These are phyloP conservation scores for Drosophila pandora DNA, from an alignment of 1,140 invertebrate genomes.

Conservation along the genomic window DNA sequence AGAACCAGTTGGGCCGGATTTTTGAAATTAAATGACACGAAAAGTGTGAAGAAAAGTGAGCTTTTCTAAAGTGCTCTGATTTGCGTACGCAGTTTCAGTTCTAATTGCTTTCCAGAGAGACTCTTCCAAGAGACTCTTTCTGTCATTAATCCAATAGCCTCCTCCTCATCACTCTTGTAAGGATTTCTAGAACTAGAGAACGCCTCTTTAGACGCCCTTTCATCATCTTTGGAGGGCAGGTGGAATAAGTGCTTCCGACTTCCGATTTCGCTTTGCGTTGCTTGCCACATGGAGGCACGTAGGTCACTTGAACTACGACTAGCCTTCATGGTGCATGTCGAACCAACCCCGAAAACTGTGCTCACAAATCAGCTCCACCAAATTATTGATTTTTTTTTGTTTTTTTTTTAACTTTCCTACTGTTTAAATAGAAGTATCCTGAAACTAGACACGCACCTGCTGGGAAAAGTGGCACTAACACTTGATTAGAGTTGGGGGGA, in stretches of 20 bases:
- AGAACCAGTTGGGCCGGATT: slow-evolving; percentile 47
- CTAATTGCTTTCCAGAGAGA: no score
- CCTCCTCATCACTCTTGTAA: no score
- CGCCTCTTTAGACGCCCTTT: no score
- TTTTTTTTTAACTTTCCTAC: neutral
- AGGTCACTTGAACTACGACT: neutral
- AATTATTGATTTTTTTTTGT: neutral
- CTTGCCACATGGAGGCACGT: neutral
- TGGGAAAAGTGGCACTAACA: neutral
- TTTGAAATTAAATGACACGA: slow-evolving; percentile 45
- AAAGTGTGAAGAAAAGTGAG: slow-evolving; percentile 32
- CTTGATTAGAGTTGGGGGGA: neutral
- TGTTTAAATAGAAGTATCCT: neutral
- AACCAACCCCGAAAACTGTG: neutral
- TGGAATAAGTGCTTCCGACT: slow-evolving; percentile 66
- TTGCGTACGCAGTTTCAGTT: neutral
- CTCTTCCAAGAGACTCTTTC: no score
- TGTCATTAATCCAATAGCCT: no score
- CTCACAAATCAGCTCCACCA: neutral
- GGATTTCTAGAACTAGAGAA: no score
- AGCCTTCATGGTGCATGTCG: neutral
- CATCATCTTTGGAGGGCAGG: slow-evolving; percentile 17
- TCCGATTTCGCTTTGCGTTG: slow-evolving; percentile 47
- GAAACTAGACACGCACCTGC: neutral
- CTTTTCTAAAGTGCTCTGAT: slow-evolving; percentile 9